Evolutionary conservation across 2,888 invertebrate genomes (phyloP).

Genomic region (Luffia ferchaultella): DNA sequence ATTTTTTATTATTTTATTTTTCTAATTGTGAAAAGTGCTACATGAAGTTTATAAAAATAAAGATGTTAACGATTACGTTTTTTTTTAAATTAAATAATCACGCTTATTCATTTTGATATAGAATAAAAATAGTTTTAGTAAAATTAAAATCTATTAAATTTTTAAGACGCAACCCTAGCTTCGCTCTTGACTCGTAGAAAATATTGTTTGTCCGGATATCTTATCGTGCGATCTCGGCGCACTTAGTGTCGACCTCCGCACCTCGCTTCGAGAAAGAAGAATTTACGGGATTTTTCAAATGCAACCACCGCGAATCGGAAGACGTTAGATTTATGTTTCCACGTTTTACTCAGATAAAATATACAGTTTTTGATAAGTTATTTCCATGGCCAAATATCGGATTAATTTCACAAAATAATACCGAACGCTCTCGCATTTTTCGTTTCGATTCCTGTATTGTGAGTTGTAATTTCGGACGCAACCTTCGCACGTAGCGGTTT

Average conservation of each 20-base stretch:
- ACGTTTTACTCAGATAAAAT: neutral
- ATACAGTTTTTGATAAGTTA: too few species aligned
- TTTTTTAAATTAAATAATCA: too few species aligned
- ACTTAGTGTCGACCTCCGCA: neutral
- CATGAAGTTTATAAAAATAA: too few species aligned
- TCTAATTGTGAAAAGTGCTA: too few species aligned
- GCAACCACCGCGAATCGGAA: neutral
- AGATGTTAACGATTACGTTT: too few species aligned
- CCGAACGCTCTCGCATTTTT: too few species aligned
- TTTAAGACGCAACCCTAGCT: neutral
- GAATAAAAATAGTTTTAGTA: neutral
- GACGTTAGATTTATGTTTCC: neutral
- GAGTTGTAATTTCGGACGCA: neutral
- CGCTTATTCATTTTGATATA: too few species aligned
- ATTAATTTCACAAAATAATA: too few species aligned
- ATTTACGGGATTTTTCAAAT: neutral
- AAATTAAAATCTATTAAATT: neutral
- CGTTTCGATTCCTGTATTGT: neutral
- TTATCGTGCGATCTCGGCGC: neutral
- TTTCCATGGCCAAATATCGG: too few species aligned
- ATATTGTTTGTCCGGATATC: neutral
- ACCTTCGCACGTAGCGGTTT: constrained; percentile 18
- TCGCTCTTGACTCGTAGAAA: neutral
- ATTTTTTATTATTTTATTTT: neutral
- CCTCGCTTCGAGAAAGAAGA: neutral